Percentiles rank a stretch among this genome's conserved stretches.
These are phyloP conservation scores for Pedetes capensis DNA, from an alignment of 2,113 vertebrate genomes.

Conservation along the genomic window DNA sequence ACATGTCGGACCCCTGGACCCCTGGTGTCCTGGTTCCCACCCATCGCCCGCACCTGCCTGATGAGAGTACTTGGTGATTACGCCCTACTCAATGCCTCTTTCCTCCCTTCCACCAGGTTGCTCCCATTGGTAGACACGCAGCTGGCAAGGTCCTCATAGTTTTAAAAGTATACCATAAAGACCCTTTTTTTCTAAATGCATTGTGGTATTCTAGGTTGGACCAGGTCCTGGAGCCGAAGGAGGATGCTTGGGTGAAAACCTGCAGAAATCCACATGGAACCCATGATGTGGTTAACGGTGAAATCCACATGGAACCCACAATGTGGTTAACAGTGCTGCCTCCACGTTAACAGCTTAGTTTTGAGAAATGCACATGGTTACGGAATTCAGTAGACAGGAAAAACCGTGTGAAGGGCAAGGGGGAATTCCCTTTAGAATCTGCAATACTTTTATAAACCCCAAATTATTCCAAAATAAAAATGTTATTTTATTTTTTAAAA, in stretches of 20 bases:
- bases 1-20: too few species aligned
- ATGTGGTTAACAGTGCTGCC: fast-evolving
- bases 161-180: neutral
- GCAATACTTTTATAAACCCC: neutral
- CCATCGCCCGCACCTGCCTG: too few species aligned
- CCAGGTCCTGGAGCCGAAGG: neutral
- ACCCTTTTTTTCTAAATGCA: neutral
- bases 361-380: neutral
- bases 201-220: fast-evolving
- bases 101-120: neutral
- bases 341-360: neutral
- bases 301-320: too few species aligned
- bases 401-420: neutral
- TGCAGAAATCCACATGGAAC: neutral
- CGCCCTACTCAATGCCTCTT: too few species aligned
- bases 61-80: too few species aligned
- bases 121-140: neutral
- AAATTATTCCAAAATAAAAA: too few species aligned
- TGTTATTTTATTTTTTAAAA: neutral
- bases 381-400: fast-evolving
- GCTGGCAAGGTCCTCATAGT: neutral
- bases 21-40: fast-evolving
- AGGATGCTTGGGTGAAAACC: neutral
- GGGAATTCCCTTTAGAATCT: neutral
- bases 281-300: too few species aligned